phyloP scores from a whole-genome alignment of 2,113 vertebrate species.

The Falcunculus frontatus region DNA sequence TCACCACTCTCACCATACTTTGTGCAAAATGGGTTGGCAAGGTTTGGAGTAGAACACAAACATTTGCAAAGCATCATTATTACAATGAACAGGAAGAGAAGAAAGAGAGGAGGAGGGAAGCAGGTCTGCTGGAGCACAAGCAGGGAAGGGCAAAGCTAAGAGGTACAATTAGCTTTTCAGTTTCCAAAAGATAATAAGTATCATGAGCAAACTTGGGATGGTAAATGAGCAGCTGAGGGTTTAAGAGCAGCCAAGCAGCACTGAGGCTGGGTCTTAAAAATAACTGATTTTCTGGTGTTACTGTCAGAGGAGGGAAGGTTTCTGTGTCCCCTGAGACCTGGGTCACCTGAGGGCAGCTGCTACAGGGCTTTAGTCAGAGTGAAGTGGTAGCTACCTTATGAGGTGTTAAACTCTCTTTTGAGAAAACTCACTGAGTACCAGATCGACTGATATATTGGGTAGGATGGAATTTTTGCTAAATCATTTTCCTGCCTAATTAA shows the following conservation, averaged over 20 bases:
- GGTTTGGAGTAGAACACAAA: background rate
- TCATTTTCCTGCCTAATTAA: background rate
- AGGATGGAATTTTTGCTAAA: background rate
- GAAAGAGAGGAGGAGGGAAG: background rate
- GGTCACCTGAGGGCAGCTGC: background rate
- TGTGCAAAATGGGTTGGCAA: background rate
- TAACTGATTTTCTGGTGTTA: background rate
- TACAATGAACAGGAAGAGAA: background rate
- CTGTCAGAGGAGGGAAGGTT: background rate
- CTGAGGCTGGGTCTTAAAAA: background rate
- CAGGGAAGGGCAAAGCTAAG: background rate
- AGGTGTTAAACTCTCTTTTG: background rate
- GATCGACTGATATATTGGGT: background rate
- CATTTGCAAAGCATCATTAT: background rate
- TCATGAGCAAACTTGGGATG: background rate
- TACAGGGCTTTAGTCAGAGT: background rate
- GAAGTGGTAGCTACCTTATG: background rate
- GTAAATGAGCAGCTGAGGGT: background rate
- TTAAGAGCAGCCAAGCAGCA: background rate
- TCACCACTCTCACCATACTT: background rate
- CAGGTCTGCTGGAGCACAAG: background rate
- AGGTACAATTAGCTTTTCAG: background rate
- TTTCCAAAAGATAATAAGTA: background rate
- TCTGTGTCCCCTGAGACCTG: background rate
- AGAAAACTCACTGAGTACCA: background rate